Base-by-base conservation (phyloP, 2,113 vertebrate genomes). In the Arizona elegans region DNA sequence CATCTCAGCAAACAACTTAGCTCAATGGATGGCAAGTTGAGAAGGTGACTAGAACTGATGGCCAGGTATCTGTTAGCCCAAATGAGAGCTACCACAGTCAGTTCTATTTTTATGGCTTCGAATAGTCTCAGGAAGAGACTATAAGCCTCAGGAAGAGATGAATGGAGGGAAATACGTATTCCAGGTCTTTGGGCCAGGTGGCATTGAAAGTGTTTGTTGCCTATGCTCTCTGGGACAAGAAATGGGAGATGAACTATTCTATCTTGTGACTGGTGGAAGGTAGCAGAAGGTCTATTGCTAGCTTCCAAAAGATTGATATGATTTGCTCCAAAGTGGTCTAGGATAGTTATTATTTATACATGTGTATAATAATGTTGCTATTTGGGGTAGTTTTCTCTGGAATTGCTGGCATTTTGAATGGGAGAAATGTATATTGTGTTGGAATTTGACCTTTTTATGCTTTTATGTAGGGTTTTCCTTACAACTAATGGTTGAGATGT, bases 261-360 rank as follows among this genome's bases (percentile, higher is more conserved):
- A 29, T 12, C 13, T 75, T 75, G n/a, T 33, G 65, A 75, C 29
- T 75, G 65, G 65, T 75, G 13, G 65, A n/a, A 65, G 65, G 65
- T 75, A 29, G 1, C 26, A 65, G n/a, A 33, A n/a, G n/a, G n/a
- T n/a, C 26, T 29, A 13, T 13, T 13, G 65, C 12, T 70, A 75
- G 13, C 5, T 75, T 7, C 70, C 70, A 33, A 75, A 38, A 75
- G 70, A 75, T 75, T 33, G 15, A 19, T 38, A 75, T 8, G n/a
- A 75, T 75, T 75, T 75, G 70, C 19, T 38, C 70, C n/a, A 38
- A 62, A 92, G 8, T 70, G n/a, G 62, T 95, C 17, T 21, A 96
- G 55, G 54, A 93, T 87, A 75, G 65, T 75, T 33, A 75, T 13
- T 13, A 8, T 75, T n/a, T 75, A 75, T 33, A 38, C 7, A 38